These are phyloP conservation scores for Morbakka virulenta DNA, from an alignment of 30 jellyfish, hydroid and myxozoan species.

Conservation along the genomic window DNA sequence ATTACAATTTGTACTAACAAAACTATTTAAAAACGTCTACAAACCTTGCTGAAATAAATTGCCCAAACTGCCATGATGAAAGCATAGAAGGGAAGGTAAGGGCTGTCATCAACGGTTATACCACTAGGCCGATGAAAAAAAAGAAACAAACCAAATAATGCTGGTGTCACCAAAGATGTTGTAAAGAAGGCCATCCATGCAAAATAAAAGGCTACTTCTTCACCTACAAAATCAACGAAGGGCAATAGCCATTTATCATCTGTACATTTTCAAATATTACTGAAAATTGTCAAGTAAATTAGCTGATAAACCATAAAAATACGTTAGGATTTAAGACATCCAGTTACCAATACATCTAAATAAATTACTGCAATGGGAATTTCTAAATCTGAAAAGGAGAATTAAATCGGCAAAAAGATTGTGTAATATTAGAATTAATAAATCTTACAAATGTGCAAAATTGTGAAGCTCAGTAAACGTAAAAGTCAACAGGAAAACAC, in stretches of 20 bases:
- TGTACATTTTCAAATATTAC: neutral
- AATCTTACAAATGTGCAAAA: no score
- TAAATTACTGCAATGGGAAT: neutral
- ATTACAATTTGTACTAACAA: no score
- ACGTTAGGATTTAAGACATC: neutral
- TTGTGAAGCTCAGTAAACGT: no score
- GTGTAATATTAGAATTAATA: no score
- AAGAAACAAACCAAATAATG: constrained; percentile 71
- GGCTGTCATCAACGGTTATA: constrained; percentile 96
- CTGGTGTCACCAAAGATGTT: constrained; percentile 71
- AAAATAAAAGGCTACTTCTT: constrained; percentile 81
- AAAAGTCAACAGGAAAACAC: no score
- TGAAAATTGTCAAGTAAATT: neutral
- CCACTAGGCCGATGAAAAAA: constrained; percentile 93
- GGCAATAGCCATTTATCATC: no score
- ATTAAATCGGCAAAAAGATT: no score
- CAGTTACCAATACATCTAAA: neutral
- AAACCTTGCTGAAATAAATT: constrained; percentile 79
- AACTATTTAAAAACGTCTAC: no score
- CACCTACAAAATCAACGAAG: constrained; percentile 78
- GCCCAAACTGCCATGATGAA: constrained; percentile 96
- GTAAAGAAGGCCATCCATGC: constrained; percentile 98
- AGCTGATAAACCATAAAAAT: neutral
- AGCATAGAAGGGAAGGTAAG: constrained; percentile 87
- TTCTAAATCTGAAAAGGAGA: no score